Base-by-base conservation (phyloP, 2,113 vertebrate genomes). In the Rattus rattus region DNA sequence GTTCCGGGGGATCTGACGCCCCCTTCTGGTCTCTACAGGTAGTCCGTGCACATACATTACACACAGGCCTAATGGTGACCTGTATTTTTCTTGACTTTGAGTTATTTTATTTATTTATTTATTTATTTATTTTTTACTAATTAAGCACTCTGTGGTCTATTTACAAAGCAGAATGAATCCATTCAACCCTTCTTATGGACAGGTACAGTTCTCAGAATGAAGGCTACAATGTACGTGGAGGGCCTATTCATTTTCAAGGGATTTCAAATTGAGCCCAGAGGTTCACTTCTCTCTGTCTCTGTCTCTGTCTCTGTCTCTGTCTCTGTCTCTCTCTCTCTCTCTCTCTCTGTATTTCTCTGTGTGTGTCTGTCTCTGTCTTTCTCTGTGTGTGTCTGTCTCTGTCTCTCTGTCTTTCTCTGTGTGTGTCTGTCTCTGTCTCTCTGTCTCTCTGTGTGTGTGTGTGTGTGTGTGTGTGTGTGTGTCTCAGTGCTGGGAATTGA, bases 191-290 rank as follows among this genome's bases (percentile, higher is more conserved):
- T 67, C 81, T 72, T n/a, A 59, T 28, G 85, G 89, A 77, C 1
- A 76, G 81, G 43, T 43, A 72, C 76, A 47, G 61, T 76, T 67
- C 77, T 92, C 61, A 79, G 33, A 91, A 84, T 49, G 43, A 94
- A 61, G 9, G 11, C 33, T 75, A 30, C 16, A 26, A 19, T 33
- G 28, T 49, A 61, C 59, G 13, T 10, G 4, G 3, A 49, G 76
- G 79, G 24, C 22, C 30, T n/a, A 72, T 86, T n/a, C 91, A 19
- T 54, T 89, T 24, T 47, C 14, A 65, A 73, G 63, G 4, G 39
- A 84, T 91, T 97, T 85, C 59, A 22, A 92, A 92, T 49, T 83
- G 72, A 87, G 49, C 59, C 54, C 39, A 30, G 16, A 76, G n/a
- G 43, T 77, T 95, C 89, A 26, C 36, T 67, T 91, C 65, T 43